These are phyloP conservation scores for Lanius ludovicianus DNA, from an alignment of 2,113 vertebrate genomes.

Conservation along the genomic window DNA sequence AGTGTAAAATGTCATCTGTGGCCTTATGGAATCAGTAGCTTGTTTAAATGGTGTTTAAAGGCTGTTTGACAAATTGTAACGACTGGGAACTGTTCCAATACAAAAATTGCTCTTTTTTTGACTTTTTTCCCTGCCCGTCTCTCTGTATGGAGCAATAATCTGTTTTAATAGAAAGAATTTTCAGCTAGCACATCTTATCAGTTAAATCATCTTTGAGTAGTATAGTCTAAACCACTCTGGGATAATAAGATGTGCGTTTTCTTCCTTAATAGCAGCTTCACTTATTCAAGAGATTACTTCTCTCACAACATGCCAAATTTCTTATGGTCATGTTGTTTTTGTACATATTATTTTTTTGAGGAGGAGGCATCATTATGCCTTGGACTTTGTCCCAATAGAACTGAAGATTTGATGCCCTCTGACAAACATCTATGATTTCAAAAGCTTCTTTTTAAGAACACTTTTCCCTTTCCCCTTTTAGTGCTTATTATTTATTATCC, in stretches of 20 bases:
- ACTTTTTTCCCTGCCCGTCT: background rate
- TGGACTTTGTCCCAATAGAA: background rate
- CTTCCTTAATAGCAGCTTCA: background rate
- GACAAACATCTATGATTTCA: background rate
- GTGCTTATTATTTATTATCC: constrained; percentile 77
- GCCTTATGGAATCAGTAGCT: background rate
- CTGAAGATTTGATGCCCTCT: too few species aligned
- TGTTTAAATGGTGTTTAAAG: background rate
- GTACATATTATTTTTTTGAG: background rate
- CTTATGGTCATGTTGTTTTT: fast-evolving
- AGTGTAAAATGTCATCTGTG: background rate
- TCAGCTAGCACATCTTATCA: too few species aligned
- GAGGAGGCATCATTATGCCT: background rate
- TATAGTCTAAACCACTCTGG: background rate
- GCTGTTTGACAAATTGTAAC: background rate
- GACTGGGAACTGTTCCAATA: background rate
- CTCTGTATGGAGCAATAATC: background rate
- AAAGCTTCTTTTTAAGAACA: background rate
- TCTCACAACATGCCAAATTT: fast-evolving
- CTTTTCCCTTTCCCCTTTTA: constrained; percentile 23
- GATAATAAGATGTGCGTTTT: background rate
- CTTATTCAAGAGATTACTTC: background rate
- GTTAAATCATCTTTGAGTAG: background rate
- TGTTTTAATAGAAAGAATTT: background rate
- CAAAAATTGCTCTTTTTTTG: background rate